Conservation (phyloP, 1,140 invertebrate genomes). For the Vollenhovia emeryi region DNA sequence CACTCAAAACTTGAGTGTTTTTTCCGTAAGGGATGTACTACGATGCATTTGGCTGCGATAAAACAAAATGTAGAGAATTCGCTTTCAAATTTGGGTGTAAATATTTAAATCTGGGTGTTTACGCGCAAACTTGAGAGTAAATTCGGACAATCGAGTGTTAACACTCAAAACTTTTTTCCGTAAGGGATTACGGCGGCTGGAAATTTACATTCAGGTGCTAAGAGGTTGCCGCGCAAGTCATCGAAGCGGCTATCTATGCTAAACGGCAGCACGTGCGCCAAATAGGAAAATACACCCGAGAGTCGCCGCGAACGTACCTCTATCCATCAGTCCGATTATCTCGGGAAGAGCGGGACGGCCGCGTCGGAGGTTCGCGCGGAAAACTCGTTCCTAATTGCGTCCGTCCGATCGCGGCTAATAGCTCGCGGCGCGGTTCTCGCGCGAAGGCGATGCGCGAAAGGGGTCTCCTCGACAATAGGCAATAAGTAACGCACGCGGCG, state of each 20-base stretch:
- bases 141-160: too few species aligned
- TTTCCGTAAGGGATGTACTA: too few species aligned
- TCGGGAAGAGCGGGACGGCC: slow-evolving; percentile 28
- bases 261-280: slow-evolving; percentile 17
- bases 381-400: slow-evolving; percentile 52
- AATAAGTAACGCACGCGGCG: slow-evolving; percentile 70
- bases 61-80: too few species aligned
- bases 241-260: background rate
- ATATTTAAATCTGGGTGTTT: too few species aligned
- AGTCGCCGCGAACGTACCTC: slow-evolving; percentile 15
- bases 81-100: too few species aligned
- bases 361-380: background rate
- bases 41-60: too few species aligned
- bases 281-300: slow-evolving; percentile 29
- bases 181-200: background rate
- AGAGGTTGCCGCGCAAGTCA: background rate
- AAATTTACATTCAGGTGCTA: background rate
- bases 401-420: slow-evolving; percentile 62
- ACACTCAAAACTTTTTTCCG: too few species aligned
- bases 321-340: slow-evolving; percentile 45
- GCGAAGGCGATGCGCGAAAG: slow-evolving; percentile 57
- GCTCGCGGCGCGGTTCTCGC: slow-evolving; percentile 47
- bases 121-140: too few species aligned
- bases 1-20: too few species aligned
- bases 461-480: slow-evolving; percentile 70